Base-by-base conservation (phyloP, 1,140 invertebrate genomes). In the Heterodera carotae region DNA sequence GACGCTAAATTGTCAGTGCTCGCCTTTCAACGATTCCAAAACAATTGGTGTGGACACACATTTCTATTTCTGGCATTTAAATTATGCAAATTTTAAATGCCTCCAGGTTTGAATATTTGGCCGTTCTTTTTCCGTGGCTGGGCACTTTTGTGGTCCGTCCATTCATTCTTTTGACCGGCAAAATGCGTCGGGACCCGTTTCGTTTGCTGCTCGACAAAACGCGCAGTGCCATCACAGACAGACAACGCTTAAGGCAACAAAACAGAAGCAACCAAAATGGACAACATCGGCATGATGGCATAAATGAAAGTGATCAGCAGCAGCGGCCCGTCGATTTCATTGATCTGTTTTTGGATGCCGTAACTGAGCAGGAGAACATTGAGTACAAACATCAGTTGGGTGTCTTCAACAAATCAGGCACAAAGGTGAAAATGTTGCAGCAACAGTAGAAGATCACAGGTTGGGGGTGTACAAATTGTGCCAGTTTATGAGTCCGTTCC, bases 271-370 rank as follows among this genome's bases (percentile, higher is more conserved):
- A 43, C n/a, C 39, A 43, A 12, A 43, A 43, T 43, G 39, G 0
- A 6, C 6, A 43, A 12, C 39, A 43, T 43, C 0, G 39, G 12
- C 6, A 43, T 43, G 39, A 6, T 43, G 39, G 12, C 12, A 6
- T 8, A 43, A 43, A 6, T 12, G 48, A 56, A 22, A 56, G 10
- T 56, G 29, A 31, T 71, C 69, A 71, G 69, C 39, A 43, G 39
- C 59, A 69, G 22, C 66, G 27, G 22, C 22, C 29, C 22, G 34
- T n/a, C n/a, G 69, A 75, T 27, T 75, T 75, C 3, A 64, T 75
- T 43, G 73, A 69, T 31, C 71, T 73, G 25, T 75, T 75, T 43
- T 43, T 75, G 34, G 34, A 71, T 18, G 6, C 43, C 2, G 69
- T 39, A 27, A 48, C 27, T 10, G 67, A 69, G 22, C 22, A 69